Evolutionary conservation across 2,888 invertebrate genomes (phyloP), one percentile per base, ranked within the genome.

Genomic region (Acanthosoma haemorrhoidale): DNA sequence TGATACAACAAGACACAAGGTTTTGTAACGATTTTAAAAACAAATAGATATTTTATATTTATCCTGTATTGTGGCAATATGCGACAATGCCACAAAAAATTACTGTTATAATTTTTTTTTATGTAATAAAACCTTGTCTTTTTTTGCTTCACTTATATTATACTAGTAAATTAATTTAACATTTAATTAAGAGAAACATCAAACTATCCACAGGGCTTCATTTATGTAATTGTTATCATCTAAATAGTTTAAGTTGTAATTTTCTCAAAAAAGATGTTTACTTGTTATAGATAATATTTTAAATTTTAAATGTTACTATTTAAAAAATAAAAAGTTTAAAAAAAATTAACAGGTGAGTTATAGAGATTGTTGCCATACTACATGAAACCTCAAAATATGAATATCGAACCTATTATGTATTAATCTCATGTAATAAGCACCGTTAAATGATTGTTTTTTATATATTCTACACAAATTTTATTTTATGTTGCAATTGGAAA

Each of bases 1-100:
- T 67, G 67, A 51, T 67, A 34, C 67, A 57, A 67, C 18, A 51
- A 31, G 57, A 67, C 67, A 57, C 67, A 67, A 67, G 67, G 67
- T 67, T 67, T 67, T 67, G n/a, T 15, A 32, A 31, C 13, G 11
- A 60, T 11, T 36, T 9, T 36, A 36, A 9, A 36, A 11, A n/a
- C n/a, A n/a, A n/a, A n/a, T n/a, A n/a, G n/a, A n/a, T 29, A 51
- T 13, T 4, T 51, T 43, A 51, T n/a, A 51, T 29, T 6, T 18
- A 51, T 18, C 13, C 6, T 51, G 51, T 13, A 25, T 25, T 25
- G 6, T 2, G 29, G 21, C 29, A 51, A 51, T 51, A 25, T 25
- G n/a, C 43, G 25, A 43, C 11, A 21, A n/a, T n/a, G n/a, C n/a
- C n/a, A n/a, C n/a, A n/a, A n/a, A n/a, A n/a, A 1, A 43, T n/a